Evolutionary conservation across 2,888 invertebrate genomes (phyloP).

Genomic region (Drosophila anceps): DNA sequence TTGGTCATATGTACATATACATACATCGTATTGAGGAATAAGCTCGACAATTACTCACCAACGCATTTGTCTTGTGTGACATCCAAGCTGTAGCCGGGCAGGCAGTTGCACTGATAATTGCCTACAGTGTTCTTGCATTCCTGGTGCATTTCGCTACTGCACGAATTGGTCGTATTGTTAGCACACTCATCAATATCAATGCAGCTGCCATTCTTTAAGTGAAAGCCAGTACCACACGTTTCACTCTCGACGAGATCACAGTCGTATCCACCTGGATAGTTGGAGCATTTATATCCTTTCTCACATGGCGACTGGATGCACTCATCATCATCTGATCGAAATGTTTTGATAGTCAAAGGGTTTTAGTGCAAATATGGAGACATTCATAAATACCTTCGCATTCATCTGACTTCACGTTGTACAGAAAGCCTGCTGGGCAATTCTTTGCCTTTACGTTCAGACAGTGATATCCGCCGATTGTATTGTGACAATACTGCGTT

Average conservation of each 20-base stretch:
- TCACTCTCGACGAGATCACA: conserved; percentile 84
- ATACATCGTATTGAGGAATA: background rate
- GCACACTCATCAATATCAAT: conserved; percentile 90
- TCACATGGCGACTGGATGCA: conserved; percentile 88
- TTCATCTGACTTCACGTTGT: conserved; percentile 86
- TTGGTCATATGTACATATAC: background rate
- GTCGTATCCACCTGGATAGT: conserved; percentile 91
- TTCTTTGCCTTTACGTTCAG: conserved; percentile 71
- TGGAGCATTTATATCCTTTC: conserved; percentile 88
- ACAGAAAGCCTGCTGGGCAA: conserved; percentile 86
- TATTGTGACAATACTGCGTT: conserved; percentile 89
- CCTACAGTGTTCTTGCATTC: conserved; percentile 90
- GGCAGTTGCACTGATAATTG: conserved; percentile 89
- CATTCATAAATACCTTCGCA: conserved; percentile 87
- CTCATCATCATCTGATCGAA: conserved; percentile 91
- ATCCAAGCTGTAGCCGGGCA: conserved; percentile 88
- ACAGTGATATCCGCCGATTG: conserved; percentile 89
- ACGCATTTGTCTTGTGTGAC: conserved; percentile 88
- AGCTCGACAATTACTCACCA: conserved; percentile 84
- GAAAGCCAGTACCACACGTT: conserved; percentile 74
- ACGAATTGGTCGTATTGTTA: conserved; percentile 86
- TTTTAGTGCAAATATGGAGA: no score
- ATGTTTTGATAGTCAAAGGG: background rate
- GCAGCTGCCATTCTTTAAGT: conserved; percentile 70
- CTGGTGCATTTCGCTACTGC: conserved; percentile 88